Percentiles rank a stretch among this genome's conserved stretches.
These are phyloP conservation scores for Latheticus oryzae DNA, from an alignment of 2,888 invertebrate species.

Conservation along the genomic window DNA sequence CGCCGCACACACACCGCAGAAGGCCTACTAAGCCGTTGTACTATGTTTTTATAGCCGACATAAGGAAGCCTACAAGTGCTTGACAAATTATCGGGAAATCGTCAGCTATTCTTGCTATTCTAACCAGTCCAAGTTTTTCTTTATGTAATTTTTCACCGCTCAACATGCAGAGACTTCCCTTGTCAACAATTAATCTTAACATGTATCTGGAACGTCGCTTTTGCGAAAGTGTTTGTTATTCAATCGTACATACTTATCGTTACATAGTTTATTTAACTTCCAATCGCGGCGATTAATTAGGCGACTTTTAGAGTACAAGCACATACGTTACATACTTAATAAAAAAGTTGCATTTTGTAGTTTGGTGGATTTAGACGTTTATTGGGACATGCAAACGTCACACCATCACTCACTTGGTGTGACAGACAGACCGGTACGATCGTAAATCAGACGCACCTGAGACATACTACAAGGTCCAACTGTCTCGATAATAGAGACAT, in stretches of 20 bases:
- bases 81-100: conserved; percentile 42
- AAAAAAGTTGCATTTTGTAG: neutral
- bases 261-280: too few relatives aligned
- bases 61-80: conserved; percentile 42
- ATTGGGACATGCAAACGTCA: conserved; percentile 55
- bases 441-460: conserved; percentile 65
- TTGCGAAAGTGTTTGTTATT: conserved; percentile 30
- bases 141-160: conserved; percentile 10
- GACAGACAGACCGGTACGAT: conserved; percentile 47
- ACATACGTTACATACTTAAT: too few relatives aligned
- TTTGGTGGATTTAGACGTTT: too few relatives aligned
- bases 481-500: conserved; percentile 64
- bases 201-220: conserved; percentile 32
- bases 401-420: conserved; percentile 57
- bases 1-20: conserved; percentile 36
- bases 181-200: conserved; percentile 26
- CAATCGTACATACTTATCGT: too few relatives aligned
- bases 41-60: conserved; percentile 38
- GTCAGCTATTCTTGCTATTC: conserved; percentile 22
- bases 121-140: conserved; percentile 11
- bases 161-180: conserved; percentile 7
- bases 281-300: too few relatives aligned
- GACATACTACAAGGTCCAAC: conserved; percentile 61
- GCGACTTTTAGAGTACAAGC: too few relatives aligned
- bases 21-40: conserved; percentile 40